phyloP scores from a whole-genome alignment of 2,113 vertebrate genomes.

The Microtus pennsylvanicus region DNA sequence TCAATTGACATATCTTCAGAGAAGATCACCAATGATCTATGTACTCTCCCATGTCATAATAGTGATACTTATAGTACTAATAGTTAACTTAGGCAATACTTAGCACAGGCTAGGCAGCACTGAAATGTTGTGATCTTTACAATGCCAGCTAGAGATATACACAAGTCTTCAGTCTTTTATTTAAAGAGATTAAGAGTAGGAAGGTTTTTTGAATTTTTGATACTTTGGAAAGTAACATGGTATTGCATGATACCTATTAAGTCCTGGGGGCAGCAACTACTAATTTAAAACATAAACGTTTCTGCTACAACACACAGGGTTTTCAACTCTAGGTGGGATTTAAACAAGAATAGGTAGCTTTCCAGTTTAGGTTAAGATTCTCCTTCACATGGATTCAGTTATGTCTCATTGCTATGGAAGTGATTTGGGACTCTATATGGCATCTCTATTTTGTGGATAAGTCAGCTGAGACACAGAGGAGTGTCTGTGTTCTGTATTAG shows the following conservation, averaged over 20 bases:
- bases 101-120: not conserved
- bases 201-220: constrained; percentile 19
- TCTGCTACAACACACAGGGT: not conserved
- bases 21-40: not conserved
- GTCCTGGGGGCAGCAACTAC: not conserved
- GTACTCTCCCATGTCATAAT: not conserved
- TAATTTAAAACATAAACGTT: not conserved
- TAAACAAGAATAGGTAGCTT: not conserved
- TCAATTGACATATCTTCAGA: not conserved
- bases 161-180: not conserved
- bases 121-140: constrained; percentile 16
- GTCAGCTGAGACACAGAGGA: not conserved
- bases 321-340: not conserved
- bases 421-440: not conserved
- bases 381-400: not conserved
- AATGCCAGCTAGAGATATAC: not conserved
- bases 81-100: not conserved
- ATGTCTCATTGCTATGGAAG: not conserved
- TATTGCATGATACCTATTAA: not conserved
- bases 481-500: not conserved
- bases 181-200: not conserved
- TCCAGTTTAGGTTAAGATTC: constrained; percentile 32
- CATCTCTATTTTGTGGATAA: not conserved
- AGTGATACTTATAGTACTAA: not conserved
- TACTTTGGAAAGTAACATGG: not conserved